Evolutionary conservation across 2,113 vertebrate genomes (phyloP), one percentile per base, ranked within the genome.

Genomic region (Papio anubis): DNA sequence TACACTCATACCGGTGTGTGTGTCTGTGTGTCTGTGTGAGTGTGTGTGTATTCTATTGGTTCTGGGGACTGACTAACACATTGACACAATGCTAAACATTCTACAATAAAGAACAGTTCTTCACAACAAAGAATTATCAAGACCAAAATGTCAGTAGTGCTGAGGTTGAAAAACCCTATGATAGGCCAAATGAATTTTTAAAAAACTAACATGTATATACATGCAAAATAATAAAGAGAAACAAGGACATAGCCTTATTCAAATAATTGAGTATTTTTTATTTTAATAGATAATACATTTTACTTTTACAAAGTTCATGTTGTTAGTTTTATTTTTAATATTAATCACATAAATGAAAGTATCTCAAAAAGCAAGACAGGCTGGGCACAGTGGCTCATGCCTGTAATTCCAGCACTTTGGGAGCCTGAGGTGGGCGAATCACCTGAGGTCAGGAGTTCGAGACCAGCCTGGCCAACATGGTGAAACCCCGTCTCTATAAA

Each of bases 271-370:
- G 8, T 27, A 55, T 68, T 92, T 90, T 92, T 73, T n/a, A 97
- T 43, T 59, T 84, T 52, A 88, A 68, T 2, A 59, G 27, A 70
- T 35, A 61, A 0, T 73, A 80, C 0, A 48, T 95, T 83, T 83
- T 96, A 30, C 32, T 88, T 91, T 89, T 88, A 82, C n/a, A 55
- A 88, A 7, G 81, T 92, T 68, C 45, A 86, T 66, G 18, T n/a
- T 78, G 4, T 40, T 92, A 89, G 30, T 73, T 97, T 94, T 73
- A 83, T 43, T 70, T 64, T 80, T 20, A 72, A 81, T 48, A 61
- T 61, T 68, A 52, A 85, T 81, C 32, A 96, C 70, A 79, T 48
- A 73, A 88, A 32, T 79, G 16, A 38, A 92, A 83, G 17, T 50
- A 84, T 68, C 50, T 45, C 55, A 55, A 94, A 80, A 86, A 43